Percentiles rank a stretch among this genome's conserved stretches.
phyloP scores from a whole-genome alignment of 2,888 invertebrate species.

The Lampropteryx suffumata region DNA sequence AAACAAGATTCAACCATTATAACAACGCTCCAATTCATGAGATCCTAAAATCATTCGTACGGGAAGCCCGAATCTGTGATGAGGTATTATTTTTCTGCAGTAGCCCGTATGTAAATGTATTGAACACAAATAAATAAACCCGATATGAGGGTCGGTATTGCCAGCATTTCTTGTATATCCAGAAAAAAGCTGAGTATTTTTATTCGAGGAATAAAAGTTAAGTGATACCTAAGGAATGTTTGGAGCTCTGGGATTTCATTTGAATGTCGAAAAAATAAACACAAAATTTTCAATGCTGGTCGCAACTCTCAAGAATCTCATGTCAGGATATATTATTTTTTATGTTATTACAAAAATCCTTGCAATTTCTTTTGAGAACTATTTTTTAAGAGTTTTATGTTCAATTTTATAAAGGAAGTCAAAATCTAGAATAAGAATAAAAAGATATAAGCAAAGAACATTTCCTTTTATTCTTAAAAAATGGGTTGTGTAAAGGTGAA shows the following conservation, averaged over 20 bases:
- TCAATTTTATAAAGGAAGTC: background rate
- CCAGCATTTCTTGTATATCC: background rate
- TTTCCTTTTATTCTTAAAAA: no score
- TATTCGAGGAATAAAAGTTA: constrained; percentile 36
- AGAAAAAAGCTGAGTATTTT: constrained; percentile 23
- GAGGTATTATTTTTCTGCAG: background rate
- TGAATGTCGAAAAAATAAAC: constrained; percentile 42
- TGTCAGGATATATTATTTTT: constrained; percentile 36
- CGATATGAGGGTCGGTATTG: background rate
- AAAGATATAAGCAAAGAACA: no score
- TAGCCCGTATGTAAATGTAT: background rate
- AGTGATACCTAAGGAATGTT: constrained; percentile 22
- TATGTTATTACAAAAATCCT: constrained; percentile 29
- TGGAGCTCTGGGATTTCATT: constrained; percentile 34
- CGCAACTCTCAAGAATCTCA: background rate
- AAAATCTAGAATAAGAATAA: background rate
- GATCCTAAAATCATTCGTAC: background rate
- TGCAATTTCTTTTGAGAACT: constrained; percentile 9
- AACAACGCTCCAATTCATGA: background rate
- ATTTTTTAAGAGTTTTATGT: background rate
- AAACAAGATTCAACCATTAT: background rate
- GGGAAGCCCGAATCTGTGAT: background rate
- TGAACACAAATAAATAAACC: constrained; percentile 1
- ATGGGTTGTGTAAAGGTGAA: no score
- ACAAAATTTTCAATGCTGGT: background rate